phyloP scores from a whole-genome alignment of 2,113 vertebrate species.

The Trematomus loennbergii region DNA sequence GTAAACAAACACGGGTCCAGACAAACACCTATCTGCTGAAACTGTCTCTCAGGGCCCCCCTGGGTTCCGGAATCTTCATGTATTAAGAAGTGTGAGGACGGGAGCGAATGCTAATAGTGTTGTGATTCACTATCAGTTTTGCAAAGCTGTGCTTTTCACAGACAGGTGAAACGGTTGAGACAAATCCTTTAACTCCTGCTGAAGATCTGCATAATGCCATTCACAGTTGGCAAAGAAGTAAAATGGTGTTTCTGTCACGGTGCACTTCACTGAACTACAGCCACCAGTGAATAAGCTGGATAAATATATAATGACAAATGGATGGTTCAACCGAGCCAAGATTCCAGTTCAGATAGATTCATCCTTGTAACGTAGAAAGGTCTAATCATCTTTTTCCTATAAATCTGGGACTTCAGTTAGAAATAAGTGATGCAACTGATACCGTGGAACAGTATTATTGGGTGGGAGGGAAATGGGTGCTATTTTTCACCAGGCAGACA shows the following conservation, averaged over 20 bases:
- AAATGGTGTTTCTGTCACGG: slow-evolving; percentile 30
- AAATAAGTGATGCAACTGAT: slow-evolving; percentile 43
- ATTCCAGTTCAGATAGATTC: slow-evolving; percentile 52
- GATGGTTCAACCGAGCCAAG: slow-evolving; percentile 46
- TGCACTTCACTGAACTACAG: slow-evolving; percentile 52
- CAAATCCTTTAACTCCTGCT: background rate
- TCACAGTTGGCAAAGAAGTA: slow-evolving; percentile 3
- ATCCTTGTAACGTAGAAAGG: slow-evolving; percentile 53
- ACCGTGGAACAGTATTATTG: slow-evolving; percentile 4
- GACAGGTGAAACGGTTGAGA: background rate
- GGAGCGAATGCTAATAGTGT: background rate
- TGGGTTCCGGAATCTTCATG: slow-evolving; percentile 27
- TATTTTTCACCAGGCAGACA: slow-evolving; percentile 28
- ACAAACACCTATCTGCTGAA: slow-evolving; percentile 53
- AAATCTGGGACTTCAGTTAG: slow-evolving; percentile 36
- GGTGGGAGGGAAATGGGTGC: background rate
- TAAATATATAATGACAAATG: slow-evolving; percentile 77
- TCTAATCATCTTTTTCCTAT: slow-evolving; percentile 31
- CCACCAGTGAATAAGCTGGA: slow-evolving; percentile 61
- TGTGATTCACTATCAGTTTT: background rate
- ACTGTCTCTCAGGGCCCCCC: slow-evolving; percentile 38
- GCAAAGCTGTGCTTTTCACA: background rate
- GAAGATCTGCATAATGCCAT: slow-evolving; percentile 9
- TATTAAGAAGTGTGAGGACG: slow-evolving; percentile 13
- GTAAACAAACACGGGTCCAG: slow-evolving; percentile 66